Evolutionary conservation across 2,113 vertebrate genomes (phyloP), one percentile per base, ranked within the genome.

Genomic region (Astur gentilis): DNA sequence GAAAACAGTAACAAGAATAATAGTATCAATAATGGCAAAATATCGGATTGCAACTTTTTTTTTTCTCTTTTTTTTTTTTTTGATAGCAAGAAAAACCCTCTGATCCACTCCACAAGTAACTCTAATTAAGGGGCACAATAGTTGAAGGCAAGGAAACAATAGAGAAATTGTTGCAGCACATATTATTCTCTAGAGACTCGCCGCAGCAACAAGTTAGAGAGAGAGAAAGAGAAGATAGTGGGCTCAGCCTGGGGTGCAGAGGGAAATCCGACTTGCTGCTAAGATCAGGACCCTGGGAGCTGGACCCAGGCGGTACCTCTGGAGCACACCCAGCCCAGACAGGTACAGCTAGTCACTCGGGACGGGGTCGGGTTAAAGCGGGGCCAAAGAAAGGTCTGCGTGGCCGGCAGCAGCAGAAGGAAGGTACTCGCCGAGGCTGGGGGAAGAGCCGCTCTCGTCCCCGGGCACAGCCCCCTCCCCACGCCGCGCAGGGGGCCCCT

Each of bases 151-250:
- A 98, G 98, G 98, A 99, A 99, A 99, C 99, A 99, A 99, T 99
- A 99, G 98, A 98, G 98, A 98, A 99, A 99, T 98, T 98, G 98
- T 99, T 99, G 98, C 97, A 93, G 98, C 86, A 97, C 97, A 98
- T 99, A 99, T 99, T 99, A 99, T 99, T 98, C 99, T 98, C 99
- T 78, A 49, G 99, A 98, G 99, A 98, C 98, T 97, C 91, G 98
- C 97, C 75, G 49, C 96, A 98, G 99, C 99, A 99, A 99, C 99
- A 99, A 99, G 99, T 99, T 95, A 98, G 87, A 92, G 67, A 92
- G 65, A 87, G 40, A 42, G 87, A 93, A 94, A 96, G 92, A 76
- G 89, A 96, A 96, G 97, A 95, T 57, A 97, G 93, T 96, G 93
- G 95, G 77, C 89, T 98, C 67, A 62, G 75, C 58, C 47, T 95